Base-by-base conservation (phyloP, 2,888 invertebrate species). In the Orgyia antiqua region DNA sequence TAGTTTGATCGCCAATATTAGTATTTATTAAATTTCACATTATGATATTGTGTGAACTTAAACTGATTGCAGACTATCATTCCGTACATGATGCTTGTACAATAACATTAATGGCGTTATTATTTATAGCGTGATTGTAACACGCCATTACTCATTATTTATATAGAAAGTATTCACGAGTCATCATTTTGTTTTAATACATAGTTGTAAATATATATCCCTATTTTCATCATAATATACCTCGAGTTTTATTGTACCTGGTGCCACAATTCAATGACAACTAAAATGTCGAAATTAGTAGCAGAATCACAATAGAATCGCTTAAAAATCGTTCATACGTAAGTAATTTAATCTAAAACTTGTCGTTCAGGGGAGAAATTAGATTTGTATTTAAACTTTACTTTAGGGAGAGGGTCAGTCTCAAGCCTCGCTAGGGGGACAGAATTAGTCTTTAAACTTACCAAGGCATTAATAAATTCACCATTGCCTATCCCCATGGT, bases 171-270 rank as follows among this genome's bases (percentile, higher is more conserved):
- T 72, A 74, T 83, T 80, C 73, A 77, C 79, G 78, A 62, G 58
- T 62, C 77, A 75, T 74, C 78, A 80, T 80, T 80, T 80, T 72
- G 72, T 69, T 77, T 68, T 72, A 58, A 66, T 75, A 70, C 71
- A 68, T 86, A 52, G 52, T 51, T 52, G 84, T 83, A 84, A 82
- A 84, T 84, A 84, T 71, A 79, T 68, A n/a, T 65, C 79, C 83
- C 83, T 84, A 86, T 86, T 86, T 86, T 86, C 80, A 79, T 83
- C 79, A 78, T 80, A 82, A 73, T 75, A 75, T 31, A 50, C 38
- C 4, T 26, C 10, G 51, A 54, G 54, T 63, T 67, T 69, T 42
- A 51, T 44, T 51, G 20, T 10, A 19, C 15, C n/a, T n/a, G n/a
- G n/a, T n/a, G n/a, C n/a, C n/a, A n/a, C 15, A 15, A 15, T 15